Evolutionary conservation across 2,888 invertebrate genomes (phyloP), one percentile per base, ranked within the genome.

Genomic region (Stomorhina lunata): DNA sequence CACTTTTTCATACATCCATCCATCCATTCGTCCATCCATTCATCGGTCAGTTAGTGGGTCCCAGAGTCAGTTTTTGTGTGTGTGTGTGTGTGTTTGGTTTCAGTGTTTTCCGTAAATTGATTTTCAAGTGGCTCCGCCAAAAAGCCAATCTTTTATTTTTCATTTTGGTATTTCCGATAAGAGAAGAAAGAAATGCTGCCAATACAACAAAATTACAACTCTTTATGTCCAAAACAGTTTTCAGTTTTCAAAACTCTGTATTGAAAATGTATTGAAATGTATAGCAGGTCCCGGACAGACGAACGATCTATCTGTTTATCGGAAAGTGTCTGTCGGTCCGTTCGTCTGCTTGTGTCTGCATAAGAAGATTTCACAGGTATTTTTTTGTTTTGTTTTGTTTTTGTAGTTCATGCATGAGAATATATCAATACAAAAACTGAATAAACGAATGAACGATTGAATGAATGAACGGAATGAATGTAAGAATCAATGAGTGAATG

Each of bases 71-170:
- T 69, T 29, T 50, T 80, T 72, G 32, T 59, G 55, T n/a, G 29
- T 4, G 22, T 61, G 37, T n/a, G 45, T 15, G 2, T 15, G 15
- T 17, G 9, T 40, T 2, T 45, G 5, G 29, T n/a, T n/a, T n/a
- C n/a, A n/a, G n/a, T 59, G 37, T 66, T 73, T 78, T 82, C 34
- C 65, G 59, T 75, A 79, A 82, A 82, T 79, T 82, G 82, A 82
- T 82, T 79, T 71, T 82, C 82, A 82, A 82, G 82, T 82, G 82
- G 82, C 82, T 79, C 75, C 82, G 79, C 71, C 75, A 82, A 82
- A 79, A 79, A 66, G 66, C 75, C 82, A 82, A 76, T 76, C 75
- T 75, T 66, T 75, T 59, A 48, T 71, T 82, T 75, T 45, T n/a
- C n/a, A n/a, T n/a, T 63, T 79, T 75, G 57, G 82, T 82, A 79